Evolutionary conservation across 2,797 vertebrate genomes (phyloP), one percentile per base, ranked within the genome.

Genomic region (Ficedula albicollis): DNA sequence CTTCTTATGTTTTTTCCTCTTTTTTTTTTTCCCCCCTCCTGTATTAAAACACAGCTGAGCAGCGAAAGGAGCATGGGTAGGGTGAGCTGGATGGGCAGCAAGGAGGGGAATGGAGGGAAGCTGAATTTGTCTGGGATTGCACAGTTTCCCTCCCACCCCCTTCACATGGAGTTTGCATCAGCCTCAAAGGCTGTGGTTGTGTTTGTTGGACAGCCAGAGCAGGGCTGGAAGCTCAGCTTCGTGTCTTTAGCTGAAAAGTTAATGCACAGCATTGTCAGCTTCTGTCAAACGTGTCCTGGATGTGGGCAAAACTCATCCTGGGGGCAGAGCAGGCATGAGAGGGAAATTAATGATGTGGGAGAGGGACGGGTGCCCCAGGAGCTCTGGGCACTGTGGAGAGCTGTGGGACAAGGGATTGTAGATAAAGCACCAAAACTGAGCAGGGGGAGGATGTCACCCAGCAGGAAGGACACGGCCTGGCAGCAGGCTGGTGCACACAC

Each of bases 371-470:
- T 38, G 38, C 27, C 49, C n/a, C 8, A 27, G 64, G 7, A 66
- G 15, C 52, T 39, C 27, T 6, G 11, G 34, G 39, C 1, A 2
- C 17, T 16, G n/a, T 23, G 51, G 18, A 70, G 49, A 44, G 10
- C 36, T 49, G 59, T 39, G n/a, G 58, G 32, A 34, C 38, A 26
- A 29, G 49, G 41, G 9, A 4, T 30, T n/a, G 17, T 1, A 22
- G 34, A 14, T 10, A 23, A 23, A 36, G 14, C 36, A 6, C 32
- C 7, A 0, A 0, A 25, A 51, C 0, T 1, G 78, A 15, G 58
- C 3, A 1, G 69, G 32, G 63, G 38, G 11, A 86, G 67, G 55
- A 43, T 15, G 30, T 66, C 43, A 38, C 34, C 26, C 34, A 5
- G 41, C 13, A 17, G 49, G 62, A 44, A 8, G 58, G 58, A 41